phyloP scores from a whole-genome alignment of 1,140 invertebrate genomes.

The Chymomyza costata region DNA sequence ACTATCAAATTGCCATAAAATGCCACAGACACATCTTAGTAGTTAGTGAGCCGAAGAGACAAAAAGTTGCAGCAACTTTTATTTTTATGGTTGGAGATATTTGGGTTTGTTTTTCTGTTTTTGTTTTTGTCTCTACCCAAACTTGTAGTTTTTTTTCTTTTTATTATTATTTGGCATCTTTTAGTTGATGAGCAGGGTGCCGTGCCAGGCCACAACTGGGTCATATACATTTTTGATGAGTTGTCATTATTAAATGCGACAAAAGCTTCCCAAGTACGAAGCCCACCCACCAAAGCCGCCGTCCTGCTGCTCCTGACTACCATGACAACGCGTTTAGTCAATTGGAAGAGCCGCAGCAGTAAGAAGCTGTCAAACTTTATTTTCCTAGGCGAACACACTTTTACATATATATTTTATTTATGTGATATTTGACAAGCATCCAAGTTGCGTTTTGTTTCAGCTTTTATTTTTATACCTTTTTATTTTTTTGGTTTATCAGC shows the following conservation, averaged over 20 bases:
- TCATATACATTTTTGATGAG: slow-evolving; percentile 73
- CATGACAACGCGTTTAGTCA: too few species aligned
- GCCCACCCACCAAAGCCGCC: not conserved
- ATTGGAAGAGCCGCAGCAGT: slow-evolving; percentile 14
- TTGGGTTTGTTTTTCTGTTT: slow-evolving; percentile 25
- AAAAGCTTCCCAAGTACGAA: slow-evolving; percentile 14
- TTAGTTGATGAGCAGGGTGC: slow-evolving; percentile 28
- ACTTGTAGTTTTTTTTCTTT: slow-evolving; percentile 13
- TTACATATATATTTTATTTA: slow-evolving; percentile 64
- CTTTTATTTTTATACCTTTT: slow-evolving; percentile 29
- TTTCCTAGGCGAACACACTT: slow-evolving; percentile 27
- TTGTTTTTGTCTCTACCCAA: slow-evolving; percentile 11
- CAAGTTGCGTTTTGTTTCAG: slow-evolving; percentile 17
- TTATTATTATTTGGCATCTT: slow-evolving; percentile 42
- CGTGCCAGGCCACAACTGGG: slow-evolving; percentile 45
- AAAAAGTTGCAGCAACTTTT: slow-evolving; percentile 54
- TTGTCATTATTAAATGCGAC: slow-evolving; percentile 68
- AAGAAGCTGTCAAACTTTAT: slow-evolving; percentile 31
- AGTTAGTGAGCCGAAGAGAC: too few species aligned
- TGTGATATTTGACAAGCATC: slow-evolving; percentile 54
- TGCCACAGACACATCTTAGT: slow-evolving; percentile 49
- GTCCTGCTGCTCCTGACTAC: not conserved
- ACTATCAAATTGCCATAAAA: slow-evolving; percentile 64
- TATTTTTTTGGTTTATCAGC: slow-evolving; percentile 36
- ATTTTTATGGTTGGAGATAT: slow-evolving; percentile 15